Conservation (phyloP, 2,797 vertebrate genomes). For the Capromys pilorides region DNA sequence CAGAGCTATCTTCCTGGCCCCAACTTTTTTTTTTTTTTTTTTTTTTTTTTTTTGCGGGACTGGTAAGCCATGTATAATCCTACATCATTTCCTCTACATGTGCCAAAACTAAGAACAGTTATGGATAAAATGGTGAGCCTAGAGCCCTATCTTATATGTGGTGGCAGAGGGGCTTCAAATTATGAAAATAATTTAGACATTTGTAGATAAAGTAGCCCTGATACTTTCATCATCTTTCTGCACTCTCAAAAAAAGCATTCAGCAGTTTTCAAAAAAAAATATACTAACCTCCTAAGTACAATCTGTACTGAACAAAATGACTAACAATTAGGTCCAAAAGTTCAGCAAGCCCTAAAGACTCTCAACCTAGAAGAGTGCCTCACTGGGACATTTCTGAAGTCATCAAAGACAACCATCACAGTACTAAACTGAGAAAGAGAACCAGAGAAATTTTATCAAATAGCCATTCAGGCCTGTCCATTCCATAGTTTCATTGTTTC, state of each 20-base stretch:
- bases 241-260: neutral
- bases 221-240: neutral
- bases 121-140: neutral
- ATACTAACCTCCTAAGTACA: neutral
- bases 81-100: neutral
- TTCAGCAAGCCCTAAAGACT: neutral
- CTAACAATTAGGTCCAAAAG: neutral
- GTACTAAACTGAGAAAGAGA: neutral
- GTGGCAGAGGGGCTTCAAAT: neutral
- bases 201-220: neutral
- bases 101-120: neutral
- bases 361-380: slow-evolving; percentile 23
- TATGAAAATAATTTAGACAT: slow-evolving; percentile 23
- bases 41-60: neutral
- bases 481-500: neutral
- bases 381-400: neutral
- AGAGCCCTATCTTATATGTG: neutral
- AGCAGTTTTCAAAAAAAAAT: neutral
- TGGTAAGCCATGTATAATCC: neutral
- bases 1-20: too few species aligned
- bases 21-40: neutral
- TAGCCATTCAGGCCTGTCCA: neutral
- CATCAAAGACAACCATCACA: neutral
- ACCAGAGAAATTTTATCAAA: neutral
- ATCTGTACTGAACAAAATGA: neutral